Conservation (phyloP, 2,113 vertebrate genomes). For the Serinus canaria region DNA sequence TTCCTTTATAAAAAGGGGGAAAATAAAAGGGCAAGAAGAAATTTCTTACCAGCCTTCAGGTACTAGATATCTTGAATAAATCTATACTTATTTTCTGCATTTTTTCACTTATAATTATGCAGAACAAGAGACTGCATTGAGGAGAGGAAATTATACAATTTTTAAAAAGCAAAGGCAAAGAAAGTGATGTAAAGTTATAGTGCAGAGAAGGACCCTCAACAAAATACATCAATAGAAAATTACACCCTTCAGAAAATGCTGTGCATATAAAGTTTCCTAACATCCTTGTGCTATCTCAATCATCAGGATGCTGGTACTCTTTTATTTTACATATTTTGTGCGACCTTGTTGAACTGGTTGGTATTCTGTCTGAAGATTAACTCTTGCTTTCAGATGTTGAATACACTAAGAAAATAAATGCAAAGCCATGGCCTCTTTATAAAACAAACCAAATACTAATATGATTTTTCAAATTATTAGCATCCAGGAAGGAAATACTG, state of each 20-base stretch:
- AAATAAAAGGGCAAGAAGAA: not conserved
- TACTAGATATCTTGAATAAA: not conserved
- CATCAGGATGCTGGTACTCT: not conserved
- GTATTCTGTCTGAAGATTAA: not conserved
- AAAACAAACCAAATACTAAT: not conserved
- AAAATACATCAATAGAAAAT: not conserved
- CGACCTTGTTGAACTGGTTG: not conserved
- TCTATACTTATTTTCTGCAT: not conserved
- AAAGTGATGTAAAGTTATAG: not conserved
- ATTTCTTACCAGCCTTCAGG: not conserved
- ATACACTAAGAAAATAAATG: not conserved
- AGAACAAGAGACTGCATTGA: not conserved
- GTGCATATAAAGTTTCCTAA: not conserved
- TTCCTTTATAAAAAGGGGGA: not conserved
- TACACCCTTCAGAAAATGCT: not conserved
- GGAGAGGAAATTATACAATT: not conserved
- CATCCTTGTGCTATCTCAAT: not conserved
- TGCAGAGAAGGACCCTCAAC: not conserved
- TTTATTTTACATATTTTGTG: not conserved
- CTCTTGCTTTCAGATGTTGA: not conserved
- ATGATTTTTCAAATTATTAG: not conserved
- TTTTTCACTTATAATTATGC: not conserved
- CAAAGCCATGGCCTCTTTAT: not conserved
- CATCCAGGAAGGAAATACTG: not conserved
- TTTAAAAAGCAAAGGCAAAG: not conserved